These are phyloP conservation scores for Carassius gibelio DNA, from an alignment of 2,113 vertebrate genomes.

Conservation along the genomic window DNA sequence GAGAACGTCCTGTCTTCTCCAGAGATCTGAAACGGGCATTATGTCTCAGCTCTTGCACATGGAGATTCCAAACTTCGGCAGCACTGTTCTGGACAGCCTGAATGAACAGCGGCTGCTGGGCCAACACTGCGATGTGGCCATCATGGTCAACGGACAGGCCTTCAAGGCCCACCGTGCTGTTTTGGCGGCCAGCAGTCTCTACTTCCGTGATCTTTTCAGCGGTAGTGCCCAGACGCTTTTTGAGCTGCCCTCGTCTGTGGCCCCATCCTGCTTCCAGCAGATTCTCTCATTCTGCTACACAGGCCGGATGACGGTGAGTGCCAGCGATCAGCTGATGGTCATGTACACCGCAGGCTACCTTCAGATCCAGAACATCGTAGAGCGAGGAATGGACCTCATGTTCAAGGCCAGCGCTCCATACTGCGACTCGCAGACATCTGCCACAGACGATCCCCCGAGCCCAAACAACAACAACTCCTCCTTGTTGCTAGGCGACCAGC, in stretches of 20 bases:
- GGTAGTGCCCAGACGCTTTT: conserved; percentile 87
- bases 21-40: conserved; percentile 58
- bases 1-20: conserved; percentile 53
- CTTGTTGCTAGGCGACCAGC: conserved; percentile 75
- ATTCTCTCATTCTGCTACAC: conserved; percentile 98
- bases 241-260: conserved; percentile 91
- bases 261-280: conserved; percentile 93
- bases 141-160: conserved; percentile 94
- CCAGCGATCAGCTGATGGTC: conserved; percentile 95
- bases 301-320: conserved; percentile 91
- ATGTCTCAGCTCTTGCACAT: conserved; percentile 92
- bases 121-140: conserved; percentile 96
- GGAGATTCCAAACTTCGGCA: conserved; percentile 96
- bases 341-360: conserved; percentile 99
- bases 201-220: conserved; percentile 95
- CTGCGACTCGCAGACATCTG: conserved; percentile 93
- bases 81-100: conserved; percentile 91
- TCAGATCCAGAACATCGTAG: conserved; percentile 98
- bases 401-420: conserved; percentile 95
- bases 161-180: conserved; percentile 95
- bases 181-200: conserved; percentile 92
- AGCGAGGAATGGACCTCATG: conserved; percentile 94
- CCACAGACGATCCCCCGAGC: conserved; percentile 87
- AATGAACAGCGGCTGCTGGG: conserved; percentile 93
- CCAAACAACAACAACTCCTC: conserved; percentile 77